Conservation (phyloP, 2,888 invertebrate species). For the Seira musarum region DNA sequence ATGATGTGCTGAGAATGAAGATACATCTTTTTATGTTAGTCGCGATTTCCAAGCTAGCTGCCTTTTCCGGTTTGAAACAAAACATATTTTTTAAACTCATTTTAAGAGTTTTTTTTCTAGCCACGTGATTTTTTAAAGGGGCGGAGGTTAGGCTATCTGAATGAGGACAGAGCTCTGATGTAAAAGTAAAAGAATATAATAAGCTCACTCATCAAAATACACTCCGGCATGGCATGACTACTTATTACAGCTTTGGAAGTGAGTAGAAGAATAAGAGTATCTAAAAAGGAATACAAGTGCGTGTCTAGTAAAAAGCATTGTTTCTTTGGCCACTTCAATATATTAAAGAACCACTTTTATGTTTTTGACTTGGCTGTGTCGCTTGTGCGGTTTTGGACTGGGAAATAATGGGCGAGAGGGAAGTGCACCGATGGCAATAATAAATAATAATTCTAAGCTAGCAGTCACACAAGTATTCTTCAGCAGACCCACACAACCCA, state of each 20-base stretch:
- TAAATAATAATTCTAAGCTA: conserved; percentile 19
- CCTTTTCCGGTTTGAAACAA: no score
- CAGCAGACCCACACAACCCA: no score
- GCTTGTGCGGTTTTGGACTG: conserved; percentile 1
- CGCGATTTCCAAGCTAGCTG: no score
- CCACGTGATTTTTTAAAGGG: no score
- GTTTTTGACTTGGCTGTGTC: conserved; percentile 7
- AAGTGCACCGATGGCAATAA: conserved; percentile 19
- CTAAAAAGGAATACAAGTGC: background rate
- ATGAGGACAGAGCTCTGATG: background rate
- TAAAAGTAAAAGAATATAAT: background rate
- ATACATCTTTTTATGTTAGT: no score
- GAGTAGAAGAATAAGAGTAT: background rate
- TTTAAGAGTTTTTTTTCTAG: no score
- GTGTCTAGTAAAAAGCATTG: no score
- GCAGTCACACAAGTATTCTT: no score
- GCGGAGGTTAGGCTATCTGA: no score
- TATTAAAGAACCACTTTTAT: conserved; percentile 11
- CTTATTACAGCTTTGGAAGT: background rate
- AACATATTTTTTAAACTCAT: no score
- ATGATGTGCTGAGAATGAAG: no score
- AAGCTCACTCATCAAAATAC: background rate
- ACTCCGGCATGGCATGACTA: background rate
- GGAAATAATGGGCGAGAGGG: conserved; percentile 14
- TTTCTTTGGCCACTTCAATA: conserved; percentile 10